Base-by-base conservation (phyloP, 2,888 invertebrate genomes). In the Drosophila neonasuta region DNA sequence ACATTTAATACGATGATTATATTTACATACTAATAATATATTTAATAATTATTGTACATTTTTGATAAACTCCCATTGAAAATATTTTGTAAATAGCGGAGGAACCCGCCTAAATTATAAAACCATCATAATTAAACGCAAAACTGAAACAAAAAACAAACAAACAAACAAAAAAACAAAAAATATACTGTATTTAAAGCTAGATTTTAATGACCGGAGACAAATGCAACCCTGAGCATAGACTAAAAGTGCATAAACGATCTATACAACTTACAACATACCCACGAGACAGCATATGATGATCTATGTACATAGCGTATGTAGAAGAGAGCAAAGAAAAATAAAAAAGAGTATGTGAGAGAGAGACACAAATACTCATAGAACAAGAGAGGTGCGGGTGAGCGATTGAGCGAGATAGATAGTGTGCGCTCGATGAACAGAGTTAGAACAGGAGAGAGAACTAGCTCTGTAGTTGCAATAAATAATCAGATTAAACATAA, bases 181-280 rank as follows among this genome's bases (percentile, higher is more conserved):
- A 34, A 32, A 6, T 68, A 64, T 78, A 78, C 68, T 80, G 72
- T 71, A 76, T 71, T 74, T 74, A 84, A 81, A 68, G 77, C 75
- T 84, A 84, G 77, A 68, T 74, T 70, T 71, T 78, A 80, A 77
- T 51, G 41, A 52, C n/a, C 59, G 55, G 59, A 65, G 71, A 20
- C 69, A 68, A 80, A 84, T 55, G 74, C 79, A 88, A 88, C 79
- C 87, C 88, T 88, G 88, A 82, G 85, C 85, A 88, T 88, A 82
- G 82, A 88, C 87, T 82, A 86, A 81, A 83, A 74, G 65, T 75
- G 82, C 87, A 88, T 82, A 71, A 80, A 81, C 78, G 58, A 80
- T 71, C 75, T 75, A 84, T 74, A 88, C 71, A 87, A 76, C 64
- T 42, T 75, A 71, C 51, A 79, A 86, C 80, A 77, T 84, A 87